phyloP scores from a whole-genome alignment of 2,888 invertebrate species.

The Lapara coniferarum region DNA sequence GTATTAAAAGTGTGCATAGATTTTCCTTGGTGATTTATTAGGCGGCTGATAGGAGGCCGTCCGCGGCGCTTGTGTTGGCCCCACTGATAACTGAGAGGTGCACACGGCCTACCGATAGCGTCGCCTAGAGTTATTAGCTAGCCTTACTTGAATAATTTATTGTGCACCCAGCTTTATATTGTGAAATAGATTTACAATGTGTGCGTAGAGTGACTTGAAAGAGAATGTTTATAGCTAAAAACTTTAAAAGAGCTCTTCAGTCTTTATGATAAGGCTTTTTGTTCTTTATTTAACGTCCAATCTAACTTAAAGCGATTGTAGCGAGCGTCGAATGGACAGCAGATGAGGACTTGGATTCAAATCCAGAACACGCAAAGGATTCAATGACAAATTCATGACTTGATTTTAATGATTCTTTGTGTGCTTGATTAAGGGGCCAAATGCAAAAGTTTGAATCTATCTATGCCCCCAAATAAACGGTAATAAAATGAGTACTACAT shows the following conservation, averaged over 20 bases:
- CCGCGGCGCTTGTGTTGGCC: constrained; percentile 12
- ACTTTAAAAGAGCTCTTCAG: neutral
- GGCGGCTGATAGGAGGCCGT: constrained; percentile 2
- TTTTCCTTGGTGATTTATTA: constrained; percentile 16
- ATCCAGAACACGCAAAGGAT: no score
- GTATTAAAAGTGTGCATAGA: constrained; percentile 10
- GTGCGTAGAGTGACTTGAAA: neutral
- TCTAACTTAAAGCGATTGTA: neutral
- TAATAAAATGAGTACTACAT: no score
- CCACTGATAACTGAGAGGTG: constrained; percentile 19
- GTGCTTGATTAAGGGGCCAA: no score
- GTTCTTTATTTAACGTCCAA: neutral
- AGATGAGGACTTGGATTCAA: no score
- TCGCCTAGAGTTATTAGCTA: constrained; percentile 22
- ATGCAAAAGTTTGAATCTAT: no score
- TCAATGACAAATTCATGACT: no score
- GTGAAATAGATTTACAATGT: constrained; percentile 13
- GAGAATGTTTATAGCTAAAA: neutral
- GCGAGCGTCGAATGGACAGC: no score
- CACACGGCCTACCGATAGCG: constrained; percentile 19
- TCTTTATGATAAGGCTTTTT: neutral
- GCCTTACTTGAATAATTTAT: constrained; percentile 24
- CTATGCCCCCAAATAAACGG: no score
- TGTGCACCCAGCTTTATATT: constrained; percentile 13
- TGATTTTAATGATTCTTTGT: no score